These are phyloP conservation scores for Coilia nasus DNA, from an alignment of 2,797 vertebrate species.

Conservation along the genomic window DNA sequence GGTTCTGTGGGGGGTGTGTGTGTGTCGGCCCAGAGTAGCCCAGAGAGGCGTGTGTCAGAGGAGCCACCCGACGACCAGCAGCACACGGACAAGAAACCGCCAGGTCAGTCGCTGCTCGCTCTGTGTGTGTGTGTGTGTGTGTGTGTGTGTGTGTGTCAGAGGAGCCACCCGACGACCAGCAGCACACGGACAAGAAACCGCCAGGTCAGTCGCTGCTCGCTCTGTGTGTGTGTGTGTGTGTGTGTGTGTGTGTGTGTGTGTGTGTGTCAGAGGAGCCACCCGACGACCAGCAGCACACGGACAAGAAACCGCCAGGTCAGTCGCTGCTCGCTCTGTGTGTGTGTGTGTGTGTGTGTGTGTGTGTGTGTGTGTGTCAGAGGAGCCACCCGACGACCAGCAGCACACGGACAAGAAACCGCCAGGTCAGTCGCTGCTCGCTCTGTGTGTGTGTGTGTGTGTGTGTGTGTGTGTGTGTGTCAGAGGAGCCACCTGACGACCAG, in stretches of 20 bases:
- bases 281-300: conserved; percentile 75
- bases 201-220: conserved; percentile 77
- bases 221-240: conserved; percentile 43
- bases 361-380: conserved; percentile 85
- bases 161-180: conserved; percentile 78
- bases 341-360: conserved; percentile 65
- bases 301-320: conserved; percentile 90
- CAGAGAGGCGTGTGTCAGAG: conserved; percentile 88
- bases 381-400: conserved; percentile 76
- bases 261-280: conserved; percentile 85
- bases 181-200: conserved; percentile 84
- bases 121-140: conserved; percentile 54
- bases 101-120: conserved; percentile 73
- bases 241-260: conserved; percentile 74
- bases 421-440: conserved; percentile 68
- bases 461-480: conserved; percentile 81
- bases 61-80: conserved; percentile 78
- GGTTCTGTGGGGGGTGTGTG: conserved; percentile 89
- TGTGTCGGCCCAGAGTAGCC: conserved; percentile 74
- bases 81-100: conserved; percentile 85
- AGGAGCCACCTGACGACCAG: conserved; percentile 81
- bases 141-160: conserved; percentile 82
- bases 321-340: not conserved
- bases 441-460: conserved; percentile 53
- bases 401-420: conserved; percentile 87